Evolutionary conservation across 2,113 vertebrate species (phyloP).

Genomic region (Cervus canadensis): DNA sequence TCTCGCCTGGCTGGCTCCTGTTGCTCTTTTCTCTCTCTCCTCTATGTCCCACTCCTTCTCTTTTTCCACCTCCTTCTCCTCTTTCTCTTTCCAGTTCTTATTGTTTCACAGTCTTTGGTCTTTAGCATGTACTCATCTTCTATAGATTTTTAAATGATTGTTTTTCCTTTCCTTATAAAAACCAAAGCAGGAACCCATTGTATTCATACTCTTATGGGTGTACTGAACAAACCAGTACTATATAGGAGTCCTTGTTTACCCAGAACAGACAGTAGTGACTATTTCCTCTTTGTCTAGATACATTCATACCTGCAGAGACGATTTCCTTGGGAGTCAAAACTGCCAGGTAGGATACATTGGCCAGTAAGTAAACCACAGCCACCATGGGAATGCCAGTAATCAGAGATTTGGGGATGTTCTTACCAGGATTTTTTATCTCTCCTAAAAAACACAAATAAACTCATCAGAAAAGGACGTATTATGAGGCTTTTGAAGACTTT

Average conservation of each 20-base stretch:
- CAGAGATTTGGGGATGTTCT: slow-evolving; percentile 79
- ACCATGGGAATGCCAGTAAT: slow-evolving; percentile 77
- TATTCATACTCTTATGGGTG: background rate
- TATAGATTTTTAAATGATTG: background rate
- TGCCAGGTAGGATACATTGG: slow-evolving; percentile 81
- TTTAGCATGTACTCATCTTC: background rate
- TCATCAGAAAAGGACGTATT: background rate
- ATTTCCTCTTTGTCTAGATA: background rate
- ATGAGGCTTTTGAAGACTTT: background rate
- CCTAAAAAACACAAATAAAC: slow-evolving; percentile 66
- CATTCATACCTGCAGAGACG: slow-evolving; percentile 78
- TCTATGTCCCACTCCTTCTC: background rate
- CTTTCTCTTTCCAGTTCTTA: background rate
- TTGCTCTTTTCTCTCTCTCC: background rate
- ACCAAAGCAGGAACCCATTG: background rate
- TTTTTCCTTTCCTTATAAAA: background rate
- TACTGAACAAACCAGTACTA: background rate
- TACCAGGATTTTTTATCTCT: slow-evolving; percentile 78
- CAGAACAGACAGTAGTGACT: background rate
- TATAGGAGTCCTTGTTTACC: background rate
- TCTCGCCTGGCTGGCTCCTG: background rate
- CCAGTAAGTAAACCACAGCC: slow-evolving; percentile 79
- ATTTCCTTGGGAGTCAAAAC: slow-evolving; percentile 82
- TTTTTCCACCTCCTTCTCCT: background rate
- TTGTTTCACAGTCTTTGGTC: background rate